Conservation (phyloP, 2,797 vertebrate species). For the Lemur catta region DNA sequence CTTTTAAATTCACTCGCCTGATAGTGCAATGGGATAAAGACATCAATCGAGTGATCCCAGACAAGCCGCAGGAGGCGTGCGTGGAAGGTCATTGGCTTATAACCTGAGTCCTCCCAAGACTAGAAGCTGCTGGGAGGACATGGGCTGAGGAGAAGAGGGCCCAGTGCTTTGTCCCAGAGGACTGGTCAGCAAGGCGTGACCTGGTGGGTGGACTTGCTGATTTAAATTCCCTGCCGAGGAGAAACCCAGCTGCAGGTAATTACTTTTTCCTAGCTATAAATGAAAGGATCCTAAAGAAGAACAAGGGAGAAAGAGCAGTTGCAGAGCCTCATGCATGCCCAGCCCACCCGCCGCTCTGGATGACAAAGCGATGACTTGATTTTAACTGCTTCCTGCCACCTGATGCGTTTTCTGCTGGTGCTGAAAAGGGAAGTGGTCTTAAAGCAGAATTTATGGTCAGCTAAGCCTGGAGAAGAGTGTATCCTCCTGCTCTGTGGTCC, state of each 20-base stretch:
- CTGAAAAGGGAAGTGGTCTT: not conserved
- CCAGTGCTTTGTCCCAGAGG: not conserved
- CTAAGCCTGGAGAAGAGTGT: not conserved
- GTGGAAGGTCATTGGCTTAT: not conserved
- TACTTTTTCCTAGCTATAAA: conserved; percentile 73
- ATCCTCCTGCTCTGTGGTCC: not conserved
- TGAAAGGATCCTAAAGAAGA: conserved; percentile 69
- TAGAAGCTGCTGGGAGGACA: not conserved
- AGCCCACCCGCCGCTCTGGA: not conserved
- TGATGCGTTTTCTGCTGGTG: not conserved
- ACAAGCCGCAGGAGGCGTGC: not conserved
- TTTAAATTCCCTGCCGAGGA: conserved; percentile 51
- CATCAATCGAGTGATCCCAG: not conserved
- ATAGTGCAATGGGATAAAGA: conserved; percentile 8
- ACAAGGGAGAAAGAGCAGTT: conserved; percentile 65
- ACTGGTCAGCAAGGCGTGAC: conserved; percentile 12
- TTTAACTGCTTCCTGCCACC: conserved; percentile 32
- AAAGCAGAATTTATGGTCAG: not conserved
- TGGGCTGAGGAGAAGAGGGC: not conserved
- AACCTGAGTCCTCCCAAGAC: not conserved
- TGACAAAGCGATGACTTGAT: conserved; percentile 18
- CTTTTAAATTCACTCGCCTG: conserved; percentile 8
- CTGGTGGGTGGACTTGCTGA: conserved; percentile 57
- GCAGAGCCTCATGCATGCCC: not conserved
- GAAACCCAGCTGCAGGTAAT: conserved; percentile 64